Conservation (phyloP, 2,888 invertebrate species). For the Agriotes lineatus region DNA sequence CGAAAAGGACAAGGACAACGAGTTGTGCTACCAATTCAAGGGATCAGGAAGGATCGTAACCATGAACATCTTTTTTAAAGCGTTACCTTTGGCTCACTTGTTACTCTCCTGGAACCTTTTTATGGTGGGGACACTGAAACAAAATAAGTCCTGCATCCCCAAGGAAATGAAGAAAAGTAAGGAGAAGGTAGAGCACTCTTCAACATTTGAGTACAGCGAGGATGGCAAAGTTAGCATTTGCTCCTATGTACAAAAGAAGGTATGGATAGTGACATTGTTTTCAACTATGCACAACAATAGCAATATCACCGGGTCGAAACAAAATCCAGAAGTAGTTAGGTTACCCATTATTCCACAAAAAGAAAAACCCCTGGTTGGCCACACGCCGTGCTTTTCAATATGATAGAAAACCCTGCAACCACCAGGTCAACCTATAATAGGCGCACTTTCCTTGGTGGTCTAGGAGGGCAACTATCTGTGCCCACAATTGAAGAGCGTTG, state of each 20-base stretch:
- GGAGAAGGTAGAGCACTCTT: not conserved
- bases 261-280: not conserved
- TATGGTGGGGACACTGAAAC: conserved; percentile 20
- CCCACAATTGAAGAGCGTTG: too few relatives aligned
- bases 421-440: not conserved
- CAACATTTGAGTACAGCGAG: conserved; percentile 4
- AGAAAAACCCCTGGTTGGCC: not conserved
- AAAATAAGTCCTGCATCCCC: conserved; percentile 23
- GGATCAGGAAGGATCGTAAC: too few relatives aligned
- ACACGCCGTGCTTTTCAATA: not conserved
- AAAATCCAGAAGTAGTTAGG: not conserved
- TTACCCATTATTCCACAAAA: too few relatives aligned
- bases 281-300: not conserved
- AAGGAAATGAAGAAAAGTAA: conserved; percentile 3
- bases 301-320: not conserved
- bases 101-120: conserved; percentile 43
- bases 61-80: too few relatives aligned
- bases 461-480: not conserved
- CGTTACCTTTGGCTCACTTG: not conserved
- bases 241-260: too few relatives aligned
- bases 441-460: not conserved
- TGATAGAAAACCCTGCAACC: not conserved
- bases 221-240: not conserved
- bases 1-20: not conserved
- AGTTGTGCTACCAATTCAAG: not conserved